phyloP scores from a whole-genome alignment of 1,140 invertebrate genomes.

The Lepidurus arcticus region DNA sequence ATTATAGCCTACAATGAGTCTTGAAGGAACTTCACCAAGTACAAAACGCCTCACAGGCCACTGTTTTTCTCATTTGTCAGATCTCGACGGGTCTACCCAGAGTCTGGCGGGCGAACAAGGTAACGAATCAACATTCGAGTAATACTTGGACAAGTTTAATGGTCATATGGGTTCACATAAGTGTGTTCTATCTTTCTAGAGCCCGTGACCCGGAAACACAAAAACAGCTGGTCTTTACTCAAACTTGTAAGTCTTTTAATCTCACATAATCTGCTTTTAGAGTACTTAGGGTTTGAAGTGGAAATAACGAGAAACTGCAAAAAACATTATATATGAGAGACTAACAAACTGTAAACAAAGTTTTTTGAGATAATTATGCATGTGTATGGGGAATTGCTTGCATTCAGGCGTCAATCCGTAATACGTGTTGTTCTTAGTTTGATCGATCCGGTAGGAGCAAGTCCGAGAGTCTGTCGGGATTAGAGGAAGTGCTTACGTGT shows the following conservation, averaged over 20 bases:
- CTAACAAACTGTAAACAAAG: not conserved
- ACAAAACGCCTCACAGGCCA: not conserved
- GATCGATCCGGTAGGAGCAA: constrained; percentile 51
- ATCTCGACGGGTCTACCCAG: constrained; percentile 33
- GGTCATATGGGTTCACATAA: constrained; percentile 22
- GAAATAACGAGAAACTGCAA: not conserved
- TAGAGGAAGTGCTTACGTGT: constrained; percentile 52
- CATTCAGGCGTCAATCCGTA: not conserved
- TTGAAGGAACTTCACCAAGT: not conserved
- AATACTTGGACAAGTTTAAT: constrained; percentile 26
- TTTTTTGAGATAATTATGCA: not conserved
- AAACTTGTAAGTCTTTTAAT: constrained; percentile 42
- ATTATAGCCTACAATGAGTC: too few species aligned
- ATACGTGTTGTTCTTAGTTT: constrained; percentile 46
- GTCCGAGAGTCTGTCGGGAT: constrained; percentile 48
- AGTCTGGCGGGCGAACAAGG: constrained; percentile 30
- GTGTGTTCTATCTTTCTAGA: constrained; percentile 36
- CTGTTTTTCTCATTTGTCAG: constrained; percentile 1
- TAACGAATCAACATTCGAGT: constrained; percentile 2
- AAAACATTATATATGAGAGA: too few species aligned
- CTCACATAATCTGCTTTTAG: not conserved
- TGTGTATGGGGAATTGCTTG: not conserved
- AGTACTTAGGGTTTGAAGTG: not conserved
- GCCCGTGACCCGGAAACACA: constrained; percentile 46
- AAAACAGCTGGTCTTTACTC: constrained; percentile 52